Conservation (phyloP, 2,797 vertebrate genomes). For the Labeo calbasu region DNA sequence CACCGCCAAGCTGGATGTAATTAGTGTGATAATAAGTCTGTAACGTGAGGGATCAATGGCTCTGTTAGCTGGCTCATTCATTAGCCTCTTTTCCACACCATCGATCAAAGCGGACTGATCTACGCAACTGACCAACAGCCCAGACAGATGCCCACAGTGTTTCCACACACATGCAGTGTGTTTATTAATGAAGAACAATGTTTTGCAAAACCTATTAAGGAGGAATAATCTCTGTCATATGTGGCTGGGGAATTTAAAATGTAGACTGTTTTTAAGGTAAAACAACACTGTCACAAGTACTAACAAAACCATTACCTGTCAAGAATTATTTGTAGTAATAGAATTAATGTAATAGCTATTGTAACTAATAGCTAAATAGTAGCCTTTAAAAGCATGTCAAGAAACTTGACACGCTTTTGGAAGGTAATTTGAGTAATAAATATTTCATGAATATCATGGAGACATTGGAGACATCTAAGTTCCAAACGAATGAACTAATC, state of each 20-base stretch:
- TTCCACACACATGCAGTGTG: neutral
- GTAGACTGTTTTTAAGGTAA: neutral
- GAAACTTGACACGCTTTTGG: neutral
- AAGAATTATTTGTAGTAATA: neutral
- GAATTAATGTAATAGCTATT: neutral
- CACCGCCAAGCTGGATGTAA: conserved; percentile 49
- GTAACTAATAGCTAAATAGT: neutral
- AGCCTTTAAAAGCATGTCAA: neutral
- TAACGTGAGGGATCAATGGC: conserved; percentile 37
- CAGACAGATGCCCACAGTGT: neutral
- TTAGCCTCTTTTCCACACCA: conserved; percentile 40
- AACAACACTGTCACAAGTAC: neutral
- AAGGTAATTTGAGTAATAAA: neutral
- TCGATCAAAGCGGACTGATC: conserved; percentile 20
- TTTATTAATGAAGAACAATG: neutral
- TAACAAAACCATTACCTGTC: neutral
- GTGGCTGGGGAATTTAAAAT: neutral
- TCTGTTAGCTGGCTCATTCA: conserved; percentile 19
- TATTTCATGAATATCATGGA: neutral
- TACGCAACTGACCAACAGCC: conserved; percentile 28
- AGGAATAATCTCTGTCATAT: neutral
- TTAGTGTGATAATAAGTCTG: conserved; percentile 42
- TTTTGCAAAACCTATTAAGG: neutral
- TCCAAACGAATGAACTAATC: neutral
- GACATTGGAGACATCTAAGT: neutral